Conservation (phyloP, 2,888 invertebrate genomes). For the Philonicus albiceps region DNA sequence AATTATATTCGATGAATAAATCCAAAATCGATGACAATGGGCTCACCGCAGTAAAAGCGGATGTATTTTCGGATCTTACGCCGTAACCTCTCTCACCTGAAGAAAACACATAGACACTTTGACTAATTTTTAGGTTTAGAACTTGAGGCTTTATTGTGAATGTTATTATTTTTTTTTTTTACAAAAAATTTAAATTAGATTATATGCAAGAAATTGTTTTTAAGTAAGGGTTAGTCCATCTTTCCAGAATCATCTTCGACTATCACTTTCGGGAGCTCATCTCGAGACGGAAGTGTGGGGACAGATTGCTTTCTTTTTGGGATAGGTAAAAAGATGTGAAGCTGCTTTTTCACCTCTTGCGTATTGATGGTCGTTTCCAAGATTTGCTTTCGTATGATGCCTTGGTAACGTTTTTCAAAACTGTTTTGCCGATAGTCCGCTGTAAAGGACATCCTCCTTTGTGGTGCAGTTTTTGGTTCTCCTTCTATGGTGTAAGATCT, state of each 20-base stretch:
- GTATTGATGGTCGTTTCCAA: constrained; percentile 61
- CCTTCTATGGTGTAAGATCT: neutral
- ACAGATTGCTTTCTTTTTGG: neutral
- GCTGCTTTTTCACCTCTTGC: constrained; percentile 68
- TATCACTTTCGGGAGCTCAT: neutral
- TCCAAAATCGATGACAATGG: neutral
- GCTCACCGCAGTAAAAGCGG: neutral
- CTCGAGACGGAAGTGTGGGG: neutral
- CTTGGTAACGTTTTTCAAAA: constrained; percentile 61
- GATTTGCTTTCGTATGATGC: constrained; percentile 61
- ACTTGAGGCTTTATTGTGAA: neutral
- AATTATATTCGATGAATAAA: neutral
- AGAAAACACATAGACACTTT: neutral
- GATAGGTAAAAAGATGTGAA: constrained; percentile 76
- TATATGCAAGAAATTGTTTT: neutral
- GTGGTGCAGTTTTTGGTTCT: neutral
- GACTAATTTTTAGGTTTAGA: neutral
- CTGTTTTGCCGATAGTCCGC: constrained; percentile 55
- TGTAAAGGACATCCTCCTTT: neutral
- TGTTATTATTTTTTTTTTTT: neutral
- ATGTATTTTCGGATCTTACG: neutral
- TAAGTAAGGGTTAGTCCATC: neutral
- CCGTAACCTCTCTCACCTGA: neutral
- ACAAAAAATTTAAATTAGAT: neutral
- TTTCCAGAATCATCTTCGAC: neutral